These are phyloP conservation scores for Azemiops feae DNA, from an alignment of 2,113 vertebrate species.

Conservation along the genomic window DNA sequence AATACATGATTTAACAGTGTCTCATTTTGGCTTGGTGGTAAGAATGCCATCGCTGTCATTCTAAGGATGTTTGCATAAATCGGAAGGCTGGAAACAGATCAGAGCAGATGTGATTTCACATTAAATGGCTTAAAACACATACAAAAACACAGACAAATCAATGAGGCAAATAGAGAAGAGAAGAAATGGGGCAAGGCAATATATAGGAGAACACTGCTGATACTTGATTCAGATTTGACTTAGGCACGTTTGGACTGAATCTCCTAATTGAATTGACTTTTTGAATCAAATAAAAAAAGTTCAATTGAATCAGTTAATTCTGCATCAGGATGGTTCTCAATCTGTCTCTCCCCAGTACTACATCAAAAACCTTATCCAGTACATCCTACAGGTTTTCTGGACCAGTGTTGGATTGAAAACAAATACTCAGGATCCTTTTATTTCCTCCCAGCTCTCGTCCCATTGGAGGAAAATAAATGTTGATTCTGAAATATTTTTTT, in stretches of 20 bases:
- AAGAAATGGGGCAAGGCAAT: not conserved
- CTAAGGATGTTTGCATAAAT: not conserved
- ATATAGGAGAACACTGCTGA: not conserved
- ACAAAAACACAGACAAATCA: not conserved
- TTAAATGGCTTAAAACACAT: not conserved
- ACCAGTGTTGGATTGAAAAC: not conserved
- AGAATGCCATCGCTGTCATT: not conserved
- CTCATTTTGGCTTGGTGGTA: not conserved
- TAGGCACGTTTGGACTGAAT: not conserved
- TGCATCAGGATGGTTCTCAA: too few species aligned
- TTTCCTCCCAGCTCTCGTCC: not conserved
- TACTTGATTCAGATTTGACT: not conserved
- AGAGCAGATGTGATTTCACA: not conserved
- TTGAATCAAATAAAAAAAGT: too few species aligned
- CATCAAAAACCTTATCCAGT: not conserved
- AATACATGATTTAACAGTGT: not conserved
- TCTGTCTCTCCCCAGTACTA: too few species aligned
- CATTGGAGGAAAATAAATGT: not conserved
- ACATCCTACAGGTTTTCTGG: not conserved
- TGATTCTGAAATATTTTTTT: not conserved
- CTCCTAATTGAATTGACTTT: not conserved
- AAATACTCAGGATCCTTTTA: not conserved
- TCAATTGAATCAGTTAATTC: too few species aligned
- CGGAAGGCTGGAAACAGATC: not conserved
- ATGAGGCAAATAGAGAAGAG: not conserved